These are phyloP conservation scores for Procavia capensis DNA, from an alignment of 2,113 vertebrate species.

Conservation along the genomic window DNA sequence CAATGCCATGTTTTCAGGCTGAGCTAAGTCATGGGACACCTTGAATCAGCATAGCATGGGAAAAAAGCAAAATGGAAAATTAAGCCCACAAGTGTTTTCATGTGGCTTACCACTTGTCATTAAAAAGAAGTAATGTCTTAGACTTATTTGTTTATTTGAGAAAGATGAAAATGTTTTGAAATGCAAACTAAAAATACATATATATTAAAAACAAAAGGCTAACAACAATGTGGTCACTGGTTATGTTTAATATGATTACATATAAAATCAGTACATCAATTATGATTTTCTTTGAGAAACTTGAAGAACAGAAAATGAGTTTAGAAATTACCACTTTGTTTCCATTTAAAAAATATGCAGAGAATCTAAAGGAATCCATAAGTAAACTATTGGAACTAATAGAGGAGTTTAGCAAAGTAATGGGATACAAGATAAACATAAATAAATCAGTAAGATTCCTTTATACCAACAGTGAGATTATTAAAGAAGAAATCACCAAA, in stretches of 20 bases:
- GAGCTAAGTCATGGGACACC: background rate
- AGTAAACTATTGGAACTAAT: too few species aligned
- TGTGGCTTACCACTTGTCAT: background rate
- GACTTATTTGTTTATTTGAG: background rate
- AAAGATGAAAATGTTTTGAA: constrained; percentile 35
- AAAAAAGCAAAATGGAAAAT: background rate
- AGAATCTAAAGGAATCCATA: background rate
- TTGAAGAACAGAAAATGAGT: background rate
- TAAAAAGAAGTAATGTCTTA: constrained; percentile 15
- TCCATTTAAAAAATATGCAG: background rate
- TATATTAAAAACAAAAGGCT: background rate
- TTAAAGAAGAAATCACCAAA: too few species aligned
- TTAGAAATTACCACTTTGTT: background rate
- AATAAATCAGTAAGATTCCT: too few species aligned
- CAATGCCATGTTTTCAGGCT: background rate
- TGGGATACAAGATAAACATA: too few species aligned
- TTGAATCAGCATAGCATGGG: background rate
- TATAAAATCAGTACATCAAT: background rate
- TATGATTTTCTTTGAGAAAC: background rate
- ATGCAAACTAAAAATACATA: background rate
- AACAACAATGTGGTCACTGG: background rate
- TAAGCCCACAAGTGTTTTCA: background rate
- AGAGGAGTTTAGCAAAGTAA: too few species aligned
- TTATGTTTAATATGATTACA: background rate
- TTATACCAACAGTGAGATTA: too few species aligned